Conservation (phyloP, 2,888 invertebrate genomes). For the Cyclophora albipunctata region DNA sequence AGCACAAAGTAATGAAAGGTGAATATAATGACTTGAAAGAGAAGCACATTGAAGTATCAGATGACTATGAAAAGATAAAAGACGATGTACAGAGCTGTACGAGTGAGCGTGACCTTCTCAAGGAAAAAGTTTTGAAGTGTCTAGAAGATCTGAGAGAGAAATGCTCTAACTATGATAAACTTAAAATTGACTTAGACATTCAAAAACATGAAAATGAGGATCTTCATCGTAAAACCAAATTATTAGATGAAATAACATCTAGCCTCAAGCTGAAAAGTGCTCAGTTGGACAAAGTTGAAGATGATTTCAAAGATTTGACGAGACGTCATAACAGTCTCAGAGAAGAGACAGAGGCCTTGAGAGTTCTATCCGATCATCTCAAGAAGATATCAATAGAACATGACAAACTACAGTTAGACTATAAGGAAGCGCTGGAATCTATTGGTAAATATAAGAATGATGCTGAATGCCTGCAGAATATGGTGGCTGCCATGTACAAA, state of each 20-base stretch:
- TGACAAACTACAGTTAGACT: slow-evolving; percentile 58
- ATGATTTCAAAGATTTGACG: slow-evolving; percentile 47
- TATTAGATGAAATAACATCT: slow-evolving; percentile 56
- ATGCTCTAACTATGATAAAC: slow-evolving; percentile 44
- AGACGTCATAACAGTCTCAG: slow-evolving; percentile 55
- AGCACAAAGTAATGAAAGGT: slow-evolving; percentile 72
- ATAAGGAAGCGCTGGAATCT: slow-evolving; percentile 46
- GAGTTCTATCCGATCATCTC: slow-evolving; percentile 54
- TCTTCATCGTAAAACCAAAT: slow-evolving; percentile 50
- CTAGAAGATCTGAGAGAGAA: slow-evolving; percentile 53
- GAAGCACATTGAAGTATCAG: slow-evolving; percentile 66
- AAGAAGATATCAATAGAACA: slow-evolving; percentile 59
- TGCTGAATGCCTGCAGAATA: slow-evolving; percentile 58
- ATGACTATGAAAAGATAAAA: slow-evolving; percentile 68
- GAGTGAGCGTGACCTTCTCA: slow-evolving; percentile 49
- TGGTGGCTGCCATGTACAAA: slow-evolving; percentile 66
- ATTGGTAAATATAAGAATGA: slow-evolving; percentile 52
- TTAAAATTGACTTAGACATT: slow-evolving; percentile 59
- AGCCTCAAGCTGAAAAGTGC: slow-evolving; percentile 54
- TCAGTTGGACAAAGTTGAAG: slow-evolving; percentile 52
- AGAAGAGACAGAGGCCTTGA: slow-evolving; percentile 60
- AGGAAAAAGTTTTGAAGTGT: slow-evolving; percentile 49
- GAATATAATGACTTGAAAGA: slow-evolving; percentile 70
- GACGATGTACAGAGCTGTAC: slow-evolving; percentile 45
- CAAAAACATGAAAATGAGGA: slow-evolving; percentile 62